Evolutionary conservation across 2,113 vertebrate species (phyloP), one percentile per base, ranked within the genome.

Genomic region (Struthio camelus): DNA sequence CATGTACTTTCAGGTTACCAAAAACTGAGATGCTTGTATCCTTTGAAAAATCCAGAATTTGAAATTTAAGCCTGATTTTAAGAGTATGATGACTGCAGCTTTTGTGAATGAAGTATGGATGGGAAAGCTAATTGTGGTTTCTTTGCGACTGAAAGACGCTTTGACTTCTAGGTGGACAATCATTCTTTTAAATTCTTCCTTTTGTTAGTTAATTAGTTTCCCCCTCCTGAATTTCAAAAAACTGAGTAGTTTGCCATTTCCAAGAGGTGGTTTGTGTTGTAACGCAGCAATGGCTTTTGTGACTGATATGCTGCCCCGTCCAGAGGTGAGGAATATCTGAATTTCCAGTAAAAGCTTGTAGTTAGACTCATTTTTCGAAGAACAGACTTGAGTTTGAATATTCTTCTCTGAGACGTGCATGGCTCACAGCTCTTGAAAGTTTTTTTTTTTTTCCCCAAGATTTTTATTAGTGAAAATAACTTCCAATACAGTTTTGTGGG

Each of bases 391-490:
- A 51, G 38, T 77, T 92, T 40, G 50, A 38, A 11, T 76, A 9
- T 66, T 11, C 17, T 59, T 1, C 0, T 73, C 27, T 91, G 38
- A 18, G 82, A 36, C 1, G 6, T 56, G 16, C 62, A 17, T 58
- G 44, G 58, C 53, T 89, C 27, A 28, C 58, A 77, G 53, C 38
- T 82, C 75, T 64, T 87, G 7, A 10, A 79, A 92, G 27, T 10
- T 20, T 32, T 23, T 27, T 17, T 20, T 18, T 44, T 42, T 75
- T 14, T 1, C 3, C 9, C 6, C 0, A 1, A 5, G 51, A 36
- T 89, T 94, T 81, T 87, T 79, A 28, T 69, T 34, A 42, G 50
- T 82, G 53, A 54, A 59, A 80, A 89, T 15, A 71, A 69, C 34
- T 82, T 91, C 28, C 84, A 44, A 30, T 51, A 5, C 13, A 24